These are phyloP conservation scores for Cyanistes caeruleus DNA, from an alignment of 2,113 vertebrate species.

Conservation along the genomic window DNA sequence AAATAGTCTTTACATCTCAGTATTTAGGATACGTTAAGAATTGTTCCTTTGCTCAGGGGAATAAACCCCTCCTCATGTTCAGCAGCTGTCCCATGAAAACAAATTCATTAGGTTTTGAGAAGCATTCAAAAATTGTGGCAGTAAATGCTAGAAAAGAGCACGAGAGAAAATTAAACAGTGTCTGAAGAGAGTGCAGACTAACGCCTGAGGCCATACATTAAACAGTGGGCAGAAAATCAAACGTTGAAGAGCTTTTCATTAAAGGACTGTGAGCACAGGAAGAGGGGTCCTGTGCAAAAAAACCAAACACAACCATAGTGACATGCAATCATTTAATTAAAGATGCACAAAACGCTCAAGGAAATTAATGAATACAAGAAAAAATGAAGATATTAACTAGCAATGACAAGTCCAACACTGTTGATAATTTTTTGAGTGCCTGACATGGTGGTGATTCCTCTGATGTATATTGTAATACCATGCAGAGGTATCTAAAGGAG, in stretches of 20 bases:
- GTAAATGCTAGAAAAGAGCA: not conserved
- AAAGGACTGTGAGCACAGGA: not conserved
- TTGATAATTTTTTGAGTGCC: not conserved
- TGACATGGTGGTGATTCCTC: not conserved
- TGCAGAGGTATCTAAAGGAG: not conserved
- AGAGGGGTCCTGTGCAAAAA: not conserved
- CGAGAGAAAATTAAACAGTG: not conserved
- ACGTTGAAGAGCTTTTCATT: not conserved
- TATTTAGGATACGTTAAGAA: not conserved
- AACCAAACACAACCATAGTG: rapidly evolving
- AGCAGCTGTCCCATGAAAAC: not conserved
- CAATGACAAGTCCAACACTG: not conserved
- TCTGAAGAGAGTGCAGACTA: not conserved
- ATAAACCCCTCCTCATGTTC: not conserved
- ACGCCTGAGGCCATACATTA: not conserved
- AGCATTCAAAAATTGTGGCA: not conserved
- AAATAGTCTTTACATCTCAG: not conserved
- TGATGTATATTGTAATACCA: not conserved
- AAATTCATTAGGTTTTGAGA: not conserved
- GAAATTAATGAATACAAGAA: not conserved
- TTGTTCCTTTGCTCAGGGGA: not conserved
- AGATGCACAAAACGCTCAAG: not conserved
- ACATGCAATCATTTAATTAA: not conserved
- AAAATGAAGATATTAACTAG: not conserved
- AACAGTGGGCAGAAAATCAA: not conserved